A percentile compares a stretch with the other conserved stretches of the same genome.
phyloP scores from a whole-genome alignment of 2,888 invertebrate genomes.

The Hemaris fuciformis region DNA sequence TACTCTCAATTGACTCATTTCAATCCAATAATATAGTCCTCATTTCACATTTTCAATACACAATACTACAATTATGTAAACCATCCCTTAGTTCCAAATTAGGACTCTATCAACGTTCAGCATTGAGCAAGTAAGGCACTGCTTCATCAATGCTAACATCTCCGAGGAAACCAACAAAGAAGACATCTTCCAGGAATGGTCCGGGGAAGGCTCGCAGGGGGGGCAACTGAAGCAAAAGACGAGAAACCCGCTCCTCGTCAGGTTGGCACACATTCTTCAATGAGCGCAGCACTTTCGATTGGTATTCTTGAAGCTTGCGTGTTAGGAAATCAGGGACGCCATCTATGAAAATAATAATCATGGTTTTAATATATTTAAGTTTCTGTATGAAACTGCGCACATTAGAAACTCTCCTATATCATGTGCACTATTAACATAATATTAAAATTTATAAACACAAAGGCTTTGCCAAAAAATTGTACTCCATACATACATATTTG shows the following conservation, averaged over 20 bases:
- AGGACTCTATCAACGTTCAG: conserved; percentile 44
- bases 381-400: neutral
- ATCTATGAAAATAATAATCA: conserved; percentile 44
- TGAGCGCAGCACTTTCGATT: conserved; percentile 74
- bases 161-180: conserved; percentile 95
- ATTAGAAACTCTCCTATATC: no score
- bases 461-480: no score
- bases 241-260: conserved; percentile 77
- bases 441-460: no score
- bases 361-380: conserved; percentile 5
- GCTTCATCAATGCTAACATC: conserved; percentile 97
- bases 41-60: no score
- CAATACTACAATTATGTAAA: neutral
- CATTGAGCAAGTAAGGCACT: conserved; percentile 93
- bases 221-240: conserved; percentile 86
- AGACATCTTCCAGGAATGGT: conserved; percentile 92
- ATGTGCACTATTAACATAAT: no score
- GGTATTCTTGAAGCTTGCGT: conserved; percentile 75
- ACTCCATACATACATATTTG: no score
- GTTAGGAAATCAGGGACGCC: conserved; percentile 71
- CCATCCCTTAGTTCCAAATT: neutral
- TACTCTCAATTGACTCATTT: no score
- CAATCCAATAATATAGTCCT: no score
- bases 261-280: conserved; percentile 51
- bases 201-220: conserved; percentile 87